Evolutionary conservation across 1,140 invertebrate species (phyloP), one percentile per base, ranked within the genome.

Genomic region (Polypedilum vanderplanki): DNA sequence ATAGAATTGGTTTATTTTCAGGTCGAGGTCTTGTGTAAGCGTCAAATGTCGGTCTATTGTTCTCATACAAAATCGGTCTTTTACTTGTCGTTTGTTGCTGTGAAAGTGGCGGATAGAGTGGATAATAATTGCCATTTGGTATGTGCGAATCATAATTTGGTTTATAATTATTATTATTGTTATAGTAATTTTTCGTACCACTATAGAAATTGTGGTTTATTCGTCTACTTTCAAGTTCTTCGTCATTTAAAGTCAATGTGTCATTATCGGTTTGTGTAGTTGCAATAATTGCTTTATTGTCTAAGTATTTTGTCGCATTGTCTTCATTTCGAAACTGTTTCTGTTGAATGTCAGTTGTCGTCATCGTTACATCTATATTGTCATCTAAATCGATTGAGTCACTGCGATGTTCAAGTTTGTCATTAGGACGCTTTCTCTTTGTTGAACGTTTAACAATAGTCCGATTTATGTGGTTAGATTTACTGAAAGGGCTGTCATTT

Each of bases 281-380:
- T 10, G 18, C 1, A 18, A 17, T 70, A 18, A 70, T 70, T 15
- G 46, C 46, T 9, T 70, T 70, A 18, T 22, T 70, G 9, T 20
- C 17, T 70, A 20, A 70, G 20, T 70, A 70, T 18, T 70, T 70
- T 70, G 65, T 70, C 17, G 65, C 65, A 20, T 70, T 70, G 65
- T 70, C 65, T 70, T 70, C 65, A 20, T 70, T 70, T 18, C 20
- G 17, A 70, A 70, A 70, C 2, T 5, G 15, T 18, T 22, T 70
- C 18, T 70, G 65, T 70, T 5, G 17, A 22, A 70, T 70, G 15
- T 20, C 65, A 70, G 17, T 20, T 20, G 18, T 70, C 8, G 17
- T 57, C 15, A 57, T 70, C 8, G 17, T 57, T 57, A 57, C 12
- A n/a, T 57, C 46, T 1, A 15, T 4, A n/a, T n/a, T n/a, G 46